Conservation (phyloP, 2,888 invertebrate genomes). For the Dysmachus trigonus region DNA sequence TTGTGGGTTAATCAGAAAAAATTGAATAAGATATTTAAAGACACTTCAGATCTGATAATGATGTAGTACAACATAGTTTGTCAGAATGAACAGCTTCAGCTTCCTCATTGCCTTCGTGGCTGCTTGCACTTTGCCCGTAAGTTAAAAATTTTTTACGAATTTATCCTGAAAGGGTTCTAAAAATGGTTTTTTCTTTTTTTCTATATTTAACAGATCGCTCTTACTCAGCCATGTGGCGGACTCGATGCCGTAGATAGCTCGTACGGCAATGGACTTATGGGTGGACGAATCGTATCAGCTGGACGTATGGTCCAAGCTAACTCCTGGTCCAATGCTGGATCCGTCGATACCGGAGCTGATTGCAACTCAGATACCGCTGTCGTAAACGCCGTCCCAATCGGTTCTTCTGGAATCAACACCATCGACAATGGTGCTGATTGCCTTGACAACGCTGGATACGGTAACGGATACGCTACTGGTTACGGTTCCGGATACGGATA, state of each 20-base stretch:
- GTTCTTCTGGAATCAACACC: neutral
- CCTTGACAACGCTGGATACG: neutral
- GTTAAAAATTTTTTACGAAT: neutral
- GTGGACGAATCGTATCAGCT: neutral
- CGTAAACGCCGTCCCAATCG: neutral
- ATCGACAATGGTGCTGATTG: neutral
- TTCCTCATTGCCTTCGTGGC: constrained; percentile 33
- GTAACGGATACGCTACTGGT: neutral
- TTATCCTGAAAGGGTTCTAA: neutral
- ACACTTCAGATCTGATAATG: neutral
- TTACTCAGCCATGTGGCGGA: neutral
- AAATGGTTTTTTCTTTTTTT: too few relatives aligned
- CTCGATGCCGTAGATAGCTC: neutral
- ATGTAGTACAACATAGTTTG: constrained; percentile 13
- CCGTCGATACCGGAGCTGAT: neutral
- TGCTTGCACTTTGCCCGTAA: neutral
- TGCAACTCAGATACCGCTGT: neutral
- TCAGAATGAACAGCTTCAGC: constrained; percentile 30
- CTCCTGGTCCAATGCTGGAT: neutral
- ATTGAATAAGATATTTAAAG: constrained; percentile 21
- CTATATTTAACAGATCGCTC: neutral
- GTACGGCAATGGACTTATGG: neutral
- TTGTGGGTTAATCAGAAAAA: constrained; percentile 32
- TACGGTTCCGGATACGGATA: neutral
- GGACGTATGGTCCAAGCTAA: neutral